These are phyloP conservation scores for Habrosyne pyritoides DNA, from an alignment of 2,888 invertebrate species.

Conservation along the genomic window DNA sequence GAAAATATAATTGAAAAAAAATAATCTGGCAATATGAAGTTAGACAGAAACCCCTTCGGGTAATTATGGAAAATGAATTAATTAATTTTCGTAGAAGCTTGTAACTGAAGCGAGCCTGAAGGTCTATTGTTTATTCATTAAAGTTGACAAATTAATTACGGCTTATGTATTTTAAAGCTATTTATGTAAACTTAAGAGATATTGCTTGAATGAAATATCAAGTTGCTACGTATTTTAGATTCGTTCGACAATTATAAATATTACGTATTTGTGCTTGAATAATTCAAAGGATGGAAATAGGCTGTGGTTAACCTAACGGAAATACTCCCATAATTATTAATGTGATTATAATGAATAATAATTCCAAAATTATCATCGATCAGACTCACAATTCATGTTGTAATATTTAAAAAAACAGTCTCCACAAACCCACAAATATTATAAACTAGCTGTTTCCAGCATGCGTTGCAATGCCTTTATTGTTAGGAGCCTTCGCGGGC, in stretches of 20 bases:
- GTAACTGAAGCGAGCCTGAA: conserved; percentile 16
- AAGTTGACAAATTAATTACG: conserved; percentile 37
- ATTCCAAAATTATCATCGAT: no score
- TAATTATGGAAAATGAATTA: conserved; percentile 26
- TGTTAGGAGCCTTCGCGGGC: no score
- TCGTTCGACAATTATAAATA: background rate
- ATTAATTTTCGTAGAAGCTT: conserved; percentile 18
- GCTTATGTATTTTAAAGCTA: conserved; percentile 8
- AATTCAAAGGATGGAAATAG: background rate
- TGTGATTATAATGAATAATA: no score
- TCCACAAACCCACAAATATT: no score
- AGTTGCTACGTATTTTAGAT: no score
- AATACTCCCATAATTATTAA: no score
- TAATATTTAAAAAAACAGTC: no score
- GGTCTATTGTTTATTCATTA: conserved; percentile 34
- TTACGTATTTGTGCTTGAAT: background rate
- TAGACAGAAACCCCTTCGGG: conserved; percentile 12
- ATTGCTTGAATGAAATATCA: background rate
- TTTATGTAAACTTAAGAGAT: conserved; percentile 3
- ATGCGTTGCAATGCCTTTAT: no score
- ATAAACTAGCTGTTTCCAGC: no score
- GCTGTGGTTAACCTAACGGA: background rate
- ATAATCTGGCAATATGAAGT: background rate
- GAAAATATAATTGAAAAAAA: background rate
- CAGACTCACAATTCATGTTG: no score